Evolutionary conservation across 2,113 vertebrate species (phyloP), one percentile per base, ranked within the genome.

Genomic region (Bubo bubo): DNA sequence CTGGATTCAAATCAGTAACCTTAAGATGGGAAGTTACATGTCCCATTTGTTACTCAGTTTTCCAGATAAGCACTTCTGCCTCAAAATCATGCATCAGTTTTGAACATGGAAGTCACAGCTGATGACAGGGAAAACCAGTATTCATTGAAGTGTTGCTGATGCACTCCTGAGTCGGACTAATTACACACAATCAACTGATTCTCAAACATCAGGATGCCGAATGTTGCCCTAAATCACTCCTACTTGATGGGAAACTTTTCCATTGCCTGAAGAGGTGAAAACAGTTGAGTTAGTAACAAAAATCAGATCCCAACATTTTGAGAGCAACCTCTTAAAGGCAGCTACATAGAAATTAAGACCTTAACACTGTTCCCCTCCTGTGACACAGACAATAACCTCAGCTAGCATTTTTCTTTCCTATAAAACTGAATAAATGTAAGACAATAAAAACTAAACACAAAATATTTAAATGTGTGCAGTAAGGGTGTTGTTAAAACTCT

Each of bases 121-220:
- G 92, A 87, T 70, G 88, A 83, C 55, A 80, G 47, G 43, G 80
- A 71, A 70, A 91, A 90, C 76, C 22, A 53, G 37, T 28, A 50
- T 39, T 94, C 23, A 37, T 0, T 94, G 66, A 87, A 87, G 80
- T 58, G 91, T 58, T 94, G 76, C 79, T 95, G 90, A 93, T 76
- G 73, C 37, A 66, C 66, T 95, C 62, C 74, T 70, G 80, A 94
- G 45, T 86, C 94, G 91, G 64, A 49, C 88, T 97, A 95, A 97
- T 95, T 95, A 81, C 62, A 87, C 64, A 93, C 87, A 94, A 93
- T 93, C 93, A 95, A 95, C 80, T 41, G 94, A 82, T 86, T 87
- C 86, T 92, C 86, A 87, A 89, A 75, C 94, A 94, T 79, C 89
- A 88, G 84, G 89, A 89, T 90, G 75, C 87, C 2, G 3, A 95